phyloP scores from a whole-genome alignment of 2,113 vertebrate genomes.

The Amia ocellicauda region DNA sequence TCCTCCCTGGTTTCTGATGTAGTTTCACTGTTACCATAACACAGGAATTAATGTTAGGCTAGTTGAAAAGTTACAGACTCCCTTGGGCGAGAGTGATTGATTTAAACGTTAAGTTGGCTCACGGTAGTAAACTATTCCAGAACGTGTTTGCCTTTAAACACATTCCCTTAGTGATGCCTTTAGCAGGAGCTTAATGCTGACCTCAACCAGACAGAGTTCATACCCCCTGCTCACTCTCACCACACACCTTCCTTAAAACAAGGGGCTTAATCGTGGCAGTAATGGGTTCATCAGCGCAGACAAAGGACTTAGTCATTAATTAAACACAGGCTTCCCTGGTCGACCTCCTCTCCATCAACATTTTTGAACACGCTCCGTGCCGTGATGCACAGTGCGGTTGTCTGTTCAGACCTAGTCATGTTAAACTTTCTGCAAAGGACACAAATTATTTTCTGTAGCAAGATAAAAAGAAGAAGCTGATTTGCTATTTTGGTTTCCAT shows the following conservation, averaged over 20 bases:
- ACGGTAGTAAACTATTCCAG: conserved; percentile 48
- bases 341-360: conserved; percentile 40
- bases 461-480: too few species aligned
- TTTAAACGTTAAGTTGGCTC: conserved; percentile 38
- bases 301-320: conserved; percentile 56
- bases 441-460: too few species aligned
- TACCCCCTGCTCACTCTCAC: conserved; percentile 48
- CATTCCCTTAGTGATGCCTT: conserved; percentile 41
- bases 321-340: conserved; percentile 54
- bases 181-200: conserved; percentile 50
- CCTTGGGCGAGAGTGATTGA: conserved; percentile 22
- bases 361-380: conserved; percentile 40
- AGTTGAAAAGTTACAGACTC: too few species aligned
- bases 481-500: too few species aligned
- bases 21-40: too few species aligned
- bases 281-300: conserved; percentile 54
- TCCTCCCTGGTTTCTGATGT: too few species aligned
- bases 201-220: conserved; percentile 22
- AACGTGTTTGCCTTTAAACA: conserved; percentile 57
- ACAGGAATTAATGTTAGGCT: too few species aligned
- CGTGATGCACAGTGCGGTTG: conserved; percentile 13
- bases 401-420: conserved; percentile 37
- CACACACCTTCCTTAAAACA: conserved; percentile 42
- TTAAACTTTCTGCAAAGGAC: too few species aligned
- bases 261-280: conserved; percentile 22